Base-by-base conservation (phyloP, 2,888 invertebrate species). In the Adelognathus sp. region DNA sequence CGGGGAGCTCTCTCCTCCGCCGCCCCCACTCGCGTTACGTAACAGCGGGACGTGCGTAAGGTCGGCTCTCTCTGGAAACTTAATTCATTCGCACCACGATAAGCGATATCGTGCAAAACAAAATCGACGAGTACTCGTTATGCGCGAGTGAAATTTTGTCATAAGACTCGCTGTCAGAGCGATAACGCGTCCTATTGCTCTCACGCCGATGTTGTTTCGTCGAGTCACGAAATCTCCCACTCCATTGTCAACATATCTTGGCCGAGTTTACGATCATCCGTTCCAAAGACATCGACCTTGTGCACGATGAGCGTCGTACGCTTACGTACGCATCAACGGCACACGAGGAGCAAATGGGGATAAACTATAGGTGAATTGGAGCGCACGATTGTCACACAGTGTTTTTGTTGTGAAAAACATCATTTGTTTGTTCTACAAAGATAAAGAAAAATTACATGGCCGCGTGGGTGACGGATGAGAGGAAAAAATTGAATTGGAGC, bases 281-380 rank as follows among this genome's bases (percentile, higher is more conserved):
- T 71, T 71, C 27, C 36, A 50, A 61, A 61, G 29, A 61, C 36
- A 71, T 60, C 11, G 69, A 21, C 31, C 33, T 46, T 69, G 31
- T 58, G 21, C 14, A 46, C 58, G 46, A 69, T 31, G 11, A 24
- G 14, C 18, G 36, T 46, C 7, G 33, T 24, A 21, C 16, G 50
- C 21, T 33, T 50, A 24, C 36, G 27, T 61, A 46, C 33, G 1
- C 16, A 27, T n/a, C n/a, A n/a, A 7, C 21, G 50, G n/a, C 36
- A 66, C 39, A 61, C 16, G 27, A 39, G 50, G 11, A 54, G 27
- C 39, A 29, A 71, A 33, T 16, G 29, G 39, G 52, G 18, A 21
- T 24, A 24, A 61, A 33, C 29, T 27, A 52, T 61, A 61, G 70
- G 50, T 70, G 60, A 60, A 50, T 56, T 44, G 14, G 16, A 44